These are phyloP conservation scores for Pelodiscus sinensis DNA, from an alignment of 2,113 vertebrate species.

Conservation along the genomic window DNA sequence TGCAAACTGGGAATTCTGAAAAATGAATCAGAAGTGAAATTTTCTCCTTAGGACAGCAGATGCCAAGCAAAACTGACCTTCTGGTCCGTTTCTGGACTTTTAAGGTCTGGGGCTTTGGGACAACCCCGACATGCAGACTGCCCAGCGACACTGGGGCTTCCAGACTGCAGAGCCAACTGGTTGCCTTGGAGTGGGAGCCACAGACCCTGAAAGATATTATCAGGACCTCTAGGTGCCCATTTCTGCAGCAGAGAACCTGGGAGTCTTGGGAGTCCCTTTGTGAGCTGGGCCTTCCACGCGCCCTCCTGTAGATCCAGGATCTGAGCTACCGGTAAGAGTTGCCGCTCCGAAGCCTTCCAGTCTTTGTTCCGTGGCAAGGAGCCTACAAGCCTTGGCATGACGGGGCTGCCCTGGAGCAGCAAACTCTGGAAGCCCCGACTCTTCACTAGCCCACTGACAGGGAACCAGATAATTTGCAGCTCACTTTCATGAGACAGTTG, in stretches of 20 bases:
- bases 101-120: not conserved
- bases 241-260: not conserved
- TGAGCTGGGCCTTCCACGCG: too few relatives aligned
- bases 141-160: too few relatives aligned
- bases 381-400: not conserved
- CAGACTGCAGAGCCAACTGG: not conserved
- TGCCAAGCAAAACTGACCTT: not conserved
- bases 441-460: not conserved
- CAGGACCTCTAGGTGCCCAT: too few relatives aligned
- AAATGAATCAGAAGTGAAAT: not conserved
- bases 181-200: too few relatives aligned
- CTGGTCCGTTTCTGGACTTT: too few relatives aligned
- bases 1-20: not conserved
- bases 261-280: not conserved
- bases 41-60: not conserved
- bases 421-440: not conserved
- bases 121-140: not conserved
- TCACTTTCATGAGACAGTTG: not conserved
- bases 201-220: too few relatives aligned
- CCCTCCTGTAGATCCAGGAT: too few relatives aligned
- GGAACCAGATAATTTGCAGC: not conserved
- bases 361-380: not conserved
- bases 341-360: not conserved
- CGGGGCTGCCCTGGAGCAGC: too few relatives aligned
- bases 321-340: too few relatives aligned